Percentiles rank a stretch among this genome's conserved stretches.
Conservation (phyloP, 2,797 vertebrate species). For the Sparidentex hasta region DNA sequence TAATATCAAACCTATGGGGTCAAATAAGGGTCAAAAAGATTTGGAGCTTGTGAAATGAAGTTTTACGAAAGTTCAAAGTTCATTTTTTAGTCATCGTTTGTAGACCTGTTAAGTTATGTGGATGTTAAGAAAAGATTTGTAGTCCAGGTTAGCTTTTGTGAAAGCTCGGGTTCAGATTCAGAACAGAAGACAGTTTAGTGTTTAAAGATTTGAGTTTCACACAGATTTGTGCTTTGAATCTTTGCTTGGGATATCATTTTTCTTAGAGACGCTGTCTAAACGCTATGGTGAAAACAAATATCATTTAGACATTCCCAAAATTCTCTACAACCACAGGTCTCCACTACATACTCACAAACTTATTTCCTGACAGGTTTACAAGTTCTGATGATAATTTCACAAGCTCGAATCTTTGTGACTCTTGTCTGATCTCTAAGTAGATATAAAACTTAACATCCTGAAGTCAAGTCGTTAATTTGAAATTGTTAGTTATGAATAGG, state of each 20-base stretch:
- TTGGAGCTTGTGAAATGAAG: not conserved
- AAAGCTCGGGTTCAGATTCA: not conserved
- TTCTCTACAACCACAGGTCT: not conserved
- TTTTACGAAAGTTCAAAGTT: not conserved
- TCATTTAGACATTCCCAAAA: not conserved
- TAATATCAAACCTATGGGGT: not conserved
- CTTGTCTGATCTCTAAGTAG: not conserved
- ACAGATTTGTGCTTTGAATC: not conserved
- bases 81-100: not conserved
- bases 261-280: not conserved
- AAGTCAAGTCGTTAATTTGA: not conserved
- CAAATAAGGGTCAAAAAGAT: slow-evolving; percentile 11
- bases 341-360: not conserved
- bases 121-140: not conserved
- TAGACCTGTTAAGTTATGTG: not conserved
- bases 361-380: not conserved
- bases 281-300: not conserved
- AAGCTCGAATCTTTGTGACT: not conserved
- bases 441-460: not conserved
- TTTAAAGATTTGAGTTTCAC: not conserved
- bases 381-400: not conserved
- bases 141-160: not conserved
- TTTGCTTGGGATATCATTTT: not conserved
- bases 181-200: not conserved
- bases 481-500: not conserved